Evolutionary conservation across 2,113 vertebrate species (phyloP).

Genomic region (Triplophysa tibetana): DNA sequence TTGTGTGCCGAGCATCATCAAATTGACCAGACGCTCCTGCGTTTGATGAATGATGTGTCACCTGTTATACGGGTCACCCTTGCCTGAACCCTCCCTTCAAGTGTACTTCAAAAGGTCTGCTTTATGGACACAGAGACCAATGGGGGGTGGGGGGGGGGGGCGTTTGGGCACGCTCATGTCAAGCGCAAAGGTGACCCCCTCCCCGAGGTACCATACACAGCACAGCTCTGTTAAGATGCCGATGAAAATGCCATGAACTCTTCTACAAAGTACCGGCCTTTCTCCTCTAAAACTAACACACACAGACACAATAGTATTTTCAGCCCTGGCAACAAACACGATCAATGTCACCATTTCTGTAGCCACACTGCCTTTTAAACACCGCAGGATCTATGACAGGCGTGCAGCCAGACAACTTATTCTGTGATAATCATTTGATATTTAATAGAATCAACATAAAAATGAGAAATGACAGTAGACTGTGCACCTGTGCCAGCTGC

Average conservation of each 20-base stretch:
- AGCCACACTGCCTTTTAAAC: background rate
- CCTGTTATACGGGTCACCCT: background rate
- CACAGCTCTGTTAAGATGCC: conserved; percentile 20
- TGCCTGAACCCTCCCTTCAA: conserved; percentile 16
- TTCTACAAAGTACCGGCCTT: conserved; percentile 27
- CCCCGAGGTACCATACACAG: conserved; percentile 41
- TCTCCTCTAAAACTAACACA: background rate
- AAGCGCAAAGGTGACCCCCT: conserved; percentile 54
- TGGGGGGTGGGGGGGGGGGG: conserved; percentile 8
- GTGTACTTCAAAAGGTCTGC: conserved; percentile 18
- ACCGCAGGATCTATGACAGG: background rate
- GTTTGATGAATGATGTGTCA: conserved; percentile 5
- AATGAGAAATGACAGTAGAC: background rate
- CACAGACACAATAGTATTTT: background rate
- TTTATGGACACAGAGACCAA: conserved; percentile 32
- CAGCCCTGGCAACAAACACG: background rate
- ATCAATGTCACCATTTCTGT: background rate
- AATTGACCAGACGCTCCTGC: background rate
- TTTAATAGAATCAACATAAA: background rate
- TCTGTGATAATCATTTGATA: background rate
- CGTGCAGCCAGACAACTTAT: background rate
- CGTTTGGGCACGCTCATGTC: too few relatives aligned
- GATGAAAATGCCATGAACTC: conserved; percentile 50
- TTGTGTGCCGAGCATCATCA: background rate
- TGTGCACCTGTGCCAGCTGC: background rate